Evolutionary conservation across 2,113 vertebrate genomes (phyloP), one percentile per base, ranked within the genome.

Genomic region (Lagopus leucura): DNA sequence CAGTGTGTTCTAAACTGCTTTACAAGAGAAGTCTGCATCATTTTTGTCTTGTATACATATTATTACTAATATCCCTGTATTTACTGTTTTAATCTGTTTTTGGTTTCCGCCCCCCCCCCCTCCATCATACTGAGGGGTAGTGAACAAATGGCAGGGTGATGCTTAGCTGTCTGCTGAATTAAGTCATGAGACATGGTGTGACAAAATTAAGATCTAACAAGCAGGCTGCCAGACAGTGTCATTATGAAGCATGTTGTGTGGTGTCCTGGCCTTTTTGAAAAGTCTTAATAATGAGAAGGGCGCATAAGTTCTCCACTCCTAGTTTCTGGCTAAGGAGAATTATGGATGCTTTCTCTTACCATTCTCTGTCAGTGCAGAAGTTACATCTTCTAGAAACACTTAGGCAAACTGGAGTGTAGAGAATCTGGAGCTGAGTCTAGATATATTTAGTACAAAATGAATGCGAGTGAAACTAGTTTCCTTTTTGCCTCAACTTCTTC

Each of bases 391-490:
- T 47, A n/a, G 38, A 60, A 81, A 28, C 14, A 4, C 14, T 57
- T 78, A 65, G 10, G 20, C 20, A 52, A 71, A 78, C 25, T 1
- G 2, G 6, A 63, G 32, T 6, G 17, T 11, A 36, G 47, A 77
- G 16, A 61, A 57, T 13, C 24, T n/a, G 52, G 20, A 72, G 34
- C n/a, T 21, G 21, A 24, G 40, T 6, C 34, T 85, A 43, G 13
- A 12, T 34, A 9, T 4, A 2, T 0, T 2, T 21, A 55, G 7
- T 69, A 21, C 21, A 27, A 77, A 34, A 16, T 9, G 11, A 77
- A 25, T 0, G 0, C 38, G 43, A 67, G 22, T 16, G 69, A 55
- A 74, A 61, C 0, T 7, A 42, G 7, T 10, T 65, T 79, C 70
- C 48, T 82, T 4, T 71, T 73, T 50, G 36, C 1, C 2, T 20